Evolutionary conservation across 2,113 vertebrate genomes (phyloP).

Genomic region (Illadopsis cleaveri): DNA sequence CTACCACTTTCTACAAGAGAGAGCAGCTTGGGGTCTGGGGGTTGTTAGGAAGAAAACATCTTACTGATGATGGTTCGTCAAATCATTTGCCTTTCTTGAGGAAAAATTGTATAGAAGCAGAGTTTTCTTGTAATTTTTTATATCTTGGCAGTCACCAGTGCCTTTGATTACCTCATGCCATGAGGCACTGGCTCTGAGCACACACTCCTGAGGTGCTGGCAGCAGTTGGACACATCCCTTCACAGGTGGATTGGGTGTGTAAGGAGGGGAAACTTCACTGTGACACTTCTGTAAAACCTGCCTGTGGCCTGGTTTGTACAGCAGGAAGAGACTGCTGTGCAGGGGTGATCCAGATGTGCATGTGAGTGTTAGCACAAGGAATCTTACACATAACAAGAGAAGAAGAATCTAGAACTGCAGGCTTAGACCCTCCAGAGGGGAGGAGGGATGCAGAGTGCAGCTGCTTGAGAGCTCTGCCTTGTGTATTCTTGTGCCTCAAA

Average conservation of each 20-base stretch:
- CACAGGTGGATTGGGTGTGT: neutral
- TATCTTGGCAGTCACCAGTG: neutral
- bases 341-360: neutral
- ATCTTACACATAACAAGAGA: neutral
- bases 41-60: neutral
- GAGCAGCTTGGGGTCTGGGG: neutral
- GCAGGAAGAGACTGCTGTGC: neutral
- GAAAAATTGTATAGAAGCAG: neutral
- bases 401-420: neutral
- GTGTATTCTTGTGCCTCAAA: neutral
- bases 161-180: neutral
- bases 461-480: neutral
- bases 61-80: neutral
- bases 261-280: neutral
- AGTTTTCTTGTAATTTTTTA: neutral
- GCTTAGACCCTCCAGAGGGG: neutral
- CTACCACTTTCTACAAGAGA: neutral
- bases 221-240: neutral
- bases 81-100: neutral
- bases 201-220: neutral
- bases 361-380: neutral
- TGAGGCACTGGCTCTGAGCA: neutral
- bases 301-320: neutral
- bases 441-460: neutral
- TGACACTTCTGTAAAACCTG: neutral